Evolutionary conservation across 53 echinoderm and acorn worm species (phyloP).

Genomic region (Henricia sp.): DNA sequence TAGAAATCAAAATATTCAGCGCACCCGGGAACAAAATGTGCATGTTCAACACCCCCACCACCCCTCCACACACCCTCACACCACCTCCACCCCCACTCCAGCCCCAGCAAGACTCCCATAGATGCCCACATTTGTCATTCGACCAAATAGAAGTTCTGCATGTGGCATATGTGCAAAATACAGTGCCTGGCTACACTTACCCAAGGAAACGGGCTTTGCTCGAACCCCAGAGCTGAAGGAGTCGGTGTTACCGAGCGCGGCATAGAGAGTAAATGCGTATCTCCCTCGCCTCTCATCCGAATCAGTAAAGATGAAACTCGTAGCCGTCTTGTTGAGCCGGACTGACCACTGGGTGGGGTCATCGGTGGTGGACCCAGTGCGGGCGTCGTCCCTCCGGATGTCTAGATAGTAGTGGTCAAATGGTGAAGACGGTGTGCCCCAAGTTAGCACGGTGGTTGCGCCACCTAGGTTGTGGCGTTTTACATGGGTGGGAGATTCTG

Average conservation of each 20-base stretch:
- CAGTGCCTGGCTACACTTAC: too few relatives aligned
- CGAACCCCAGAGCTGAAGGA: constrained; percentile 24
- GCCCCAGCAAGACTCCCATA: too few relatives aligned
- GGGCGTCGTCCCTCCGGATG: constrained; percentile 29
- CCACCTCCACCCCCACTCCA: too few relatives aligned
- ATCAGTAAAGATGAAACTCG: constrained; percentile 16
- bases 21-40: too few relatives aligned
- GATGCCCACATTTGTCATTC: too few relatives aligned
- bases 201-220: constrained; percentile 10
- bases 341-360: constrained; percentile 34
- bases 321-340: constrained; percentile 26
- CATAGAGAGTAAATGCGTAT: constrained; percentile 33
- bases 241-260: constrained; percentile 5
- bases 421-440: constrained; percentile 33
- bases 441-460: constrained; percentile 31
- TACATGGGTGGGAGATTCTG: constrained; percentile 15
- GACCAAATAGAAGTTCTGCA: too few relatives aligned
- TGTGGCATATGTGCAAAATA: too few relatives aligned
- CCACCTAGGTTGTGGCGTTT: constrained; percentile 18
- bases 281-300: not conserved
- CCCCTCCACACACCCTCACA: too few relatives aligned
- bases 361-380: constrained; percentile 1
- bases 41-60: too few relatives aligned
- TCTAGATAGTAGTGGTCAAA: constrained; percentile 46
- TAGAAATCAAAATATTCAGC: too few relatives aligned